phyloP scores from a whole-genome alignment of 1,140 invertebrate genomes.

The Diploscapter pachys region DNA sequence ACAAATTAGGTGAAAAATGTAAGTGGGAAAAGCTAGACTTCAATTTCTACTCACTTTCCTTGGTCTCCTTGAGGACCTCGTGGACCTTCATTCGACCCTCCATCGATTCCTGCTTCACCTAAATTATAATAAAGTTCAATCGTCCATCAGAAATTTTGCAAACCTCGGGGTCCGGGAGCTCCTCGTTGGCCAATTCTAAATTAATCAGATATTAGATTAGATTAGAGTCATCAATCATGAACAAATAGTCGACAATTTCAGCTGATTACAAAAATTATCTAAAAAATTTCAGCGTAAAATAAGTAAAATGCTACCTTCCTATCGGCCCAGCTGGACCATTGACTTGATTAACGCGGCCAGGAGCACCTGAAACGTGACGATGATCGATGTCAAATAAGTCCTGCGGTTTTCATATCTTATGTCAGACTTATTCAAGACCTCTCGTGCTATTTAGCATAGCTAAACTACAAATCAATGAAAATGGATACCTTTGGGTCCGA shows the following conservation, averaged over 20 bases:
- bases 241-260: no score
- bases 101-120: constrained; percentile 24
- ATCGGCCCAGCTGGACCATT: constrained; percentile 32
- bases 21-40: neutral
- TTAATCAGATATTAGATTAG: no score
- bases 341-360: constrained; percentile 38
- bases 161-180: constrained; percentile 35
- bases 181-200: constrained; percentile 25
- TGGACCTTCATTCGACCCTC: constrained; percentile 39
- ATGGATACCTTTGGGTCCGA: constrained; percentile 37
- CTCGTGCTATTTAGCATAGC: constrained; percentile 6
- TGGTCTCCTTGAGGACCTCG: constrained; percentile 27
- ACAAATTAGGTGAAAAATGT: no score
- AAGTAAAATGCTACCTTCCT: neutral
- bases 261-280: neutral
- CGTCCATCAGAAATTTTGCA: constrained; percentile 34
- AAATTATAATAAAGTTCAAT: constrained; percentile 15
- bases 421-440: constrained; percentile 36
- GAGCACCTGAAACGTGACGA: constrained; percentile 12
- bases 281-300: neutral
- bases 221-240: no score
- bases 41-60: constrained; percentile 9
- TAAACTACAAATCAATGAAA: no score
- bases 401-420: constrained; percentile 12
- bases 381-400: constrained; percentile 28